These are phyloP conservation scores for Nesometra sesokonis DNA, from an alignment of 35 echinoderm and acorn worm species.

Conservation along the genomic window DNA sequence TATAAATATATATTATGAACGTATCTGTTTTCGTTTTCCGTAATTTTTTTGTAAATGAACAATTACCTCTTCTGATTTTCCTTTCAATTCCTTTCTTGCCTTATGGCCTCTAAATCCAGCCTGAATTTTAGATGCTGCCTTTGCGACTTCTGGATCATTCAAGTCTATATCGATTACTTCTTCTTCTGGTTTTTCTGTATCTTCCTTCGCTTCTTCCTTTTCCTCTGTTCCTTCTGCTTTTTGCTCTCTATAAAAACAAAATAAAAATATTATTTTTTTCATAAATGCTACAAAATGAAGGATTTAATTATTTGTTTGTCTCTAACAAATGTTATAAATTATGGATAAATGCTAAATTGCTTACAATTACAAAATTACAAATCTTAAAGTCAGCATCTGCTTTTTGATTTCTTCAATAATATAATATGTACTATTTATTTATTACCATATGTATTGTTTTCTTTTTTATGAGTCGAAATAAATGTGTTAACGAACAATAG, in stretches of 20 bases:
- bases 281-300: too few relatives aligned
- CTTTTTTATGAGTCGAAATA: too few relatives aligned
- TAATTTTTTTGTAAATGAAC: neutral
- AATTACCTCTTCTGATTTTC: neutral
- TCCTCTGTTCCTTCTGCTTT: neutral
- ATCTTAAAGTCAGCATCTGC: too few relatives aligned
- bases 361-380: too few relatives aligned
- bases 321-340: too few relatives aligned
- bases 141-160: conserved; percentile 71
- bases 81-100: conserved; percentile 35
- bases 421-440: too few relatives aligned
- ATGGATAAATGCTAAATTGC: too few relatives aligned
- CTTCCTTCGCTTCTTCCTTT: conserved; percentile 9
- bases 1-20: neutral
- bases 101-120: conserved; percentile 57
- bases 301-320: too few relatives aligned
- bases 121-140: conserved; percentile 79
- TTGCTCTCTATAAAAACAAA: neutral
- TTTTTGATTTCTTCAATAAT: too few relatives aligned
- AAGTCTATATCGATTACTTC: conserved; percentile 21
- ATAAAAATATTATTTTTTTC: too few relatives aligned
- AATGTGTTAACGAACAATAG: too few relatives aligned
- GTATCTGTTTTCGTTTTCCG: neutral
- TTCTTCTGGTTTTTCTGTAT: conserved; percentile 2
- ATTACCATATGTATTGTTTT: too few relatives aligned